Evolutionary conservation across 2,888 invertebrate genomes (phyloP).

Genomic region (Morinoia aosen): DNA sequence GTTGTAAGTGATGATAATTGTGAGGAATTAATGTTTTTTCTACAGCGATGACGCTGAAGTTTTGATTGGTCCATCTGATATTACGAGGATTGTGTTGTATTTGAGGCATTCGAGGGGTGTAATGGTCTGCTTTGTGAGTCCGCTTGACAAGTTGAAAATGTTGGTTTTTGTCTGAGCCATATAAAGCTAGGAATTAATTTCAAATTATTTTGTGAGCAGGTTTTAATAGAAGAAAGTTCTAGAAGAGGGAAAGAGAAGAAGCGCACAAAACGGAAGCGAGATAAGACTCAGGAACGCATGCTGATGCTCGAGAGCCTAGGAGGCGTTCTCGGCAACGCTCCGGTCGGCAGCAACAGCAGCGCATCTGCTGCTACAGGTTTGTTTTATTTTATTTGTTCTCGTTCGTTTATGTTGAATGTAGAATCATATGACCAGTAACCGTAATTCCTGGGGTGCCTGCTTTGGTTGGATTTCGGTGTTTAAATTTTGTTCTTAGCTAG

Average conservation of each 20-base stretch:
- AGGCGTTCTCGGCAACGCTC: constrained; percentile 57
- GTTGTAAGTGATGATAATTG: too few relatives aligned
- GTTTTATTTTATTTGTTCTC: neutral
- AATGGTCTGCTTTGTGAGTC: too few relatives aligned
- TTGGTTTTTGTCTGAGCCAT: neutral
- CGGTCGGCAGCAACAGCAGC: constrained; percentile 70
- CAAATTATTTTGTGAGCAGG: constrained; percentile 55
- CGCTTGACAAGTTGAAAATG: neutral
- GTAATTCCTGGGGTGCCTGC: too few relatives aligned
- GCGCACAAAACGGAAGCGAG: constrained; percentile 66
- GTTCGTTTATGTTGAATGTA: neutral
- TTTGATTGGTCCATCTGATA: too few relatives aligned
- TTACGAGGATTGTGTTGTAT: too few relatives aligned
- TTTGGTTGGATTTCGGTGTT: too few relatives aligned
- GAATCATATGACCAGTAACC: too few relatives aligned
- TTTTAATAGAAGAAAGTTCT: constrained; percentile 73
- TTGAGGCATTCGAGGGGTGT: too few relatives aligned
- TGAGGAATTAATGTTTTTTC: neutral
- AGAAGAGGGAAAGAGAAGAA: constrained; percentile 79
- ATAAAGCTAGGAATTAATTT: neutral
- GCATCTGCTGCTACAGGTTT: constrained; percentile 56
- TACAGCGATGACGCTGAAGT: too few relatives aligned
- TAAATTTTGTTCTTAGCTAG: too few relatives aligned
- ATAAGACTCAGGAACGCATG: constrained; percentile 73
- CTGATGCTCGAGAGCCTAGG: constrained; percentile 57